These are phyloP conservation scores for Trimorus sp. DNA, from an alignment of 2,888 invertebrate species.

Conservation along the genomic window DNA sequence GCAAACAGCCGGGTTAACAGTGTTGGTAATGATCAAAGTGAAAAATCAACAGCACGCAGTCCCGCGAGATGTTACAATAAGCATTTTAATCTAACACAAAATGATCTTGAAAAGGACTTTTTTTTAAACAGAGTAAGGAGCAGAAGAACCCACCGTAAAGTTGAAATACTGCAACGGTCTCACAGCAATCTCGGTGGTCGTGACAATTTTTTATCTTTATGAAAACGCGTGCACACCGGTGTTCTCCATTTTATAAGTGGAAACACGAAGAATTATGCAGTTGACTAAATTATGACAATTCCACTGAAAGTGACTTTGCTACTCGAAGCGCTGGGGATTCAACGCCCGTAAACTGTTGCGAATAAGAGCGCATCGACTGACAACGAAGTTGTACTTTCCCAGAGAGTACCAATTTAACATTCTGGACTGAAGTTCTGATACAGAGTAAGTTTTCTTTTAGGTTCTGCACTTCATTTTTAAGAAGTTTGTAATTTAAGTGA, in stretches of 20 bases:
- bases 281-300: conserved; percentile 77
- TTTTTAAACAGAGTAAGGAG: conserved; percentile 23
- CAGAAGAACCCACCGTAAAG: conserved; percentile 68
- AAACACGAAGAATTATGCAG: conserved; percentile 78
- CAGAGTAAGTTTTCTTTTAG: conserved; percentile 42
- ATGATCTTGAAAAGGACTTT: conserved; percentile 25
- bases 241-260: conserved; percentile 75
- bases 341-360: conserved; percentile 49
- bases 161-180: conserved; percentile 71
- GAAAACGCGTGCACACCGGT: conserved; percentile 67
- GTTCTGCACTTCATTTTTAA: conserved; percentile 42
- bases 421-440: conserved; percentile 31
- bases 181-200: conserved; percentile 71
- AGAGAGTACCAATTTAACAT: too few relatives aligned
- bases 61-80: too few relatives aligned
- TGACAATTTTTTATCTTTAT: conserved; percentile 78
- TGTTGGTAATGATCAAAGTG: too few relatives aligned
- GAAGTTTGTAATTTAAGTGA: conserved; percentile 50
- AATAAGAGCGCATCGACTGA: conserved; percentile 29
- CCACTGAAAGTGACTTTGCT: conserved; percentile 66
- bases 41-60: too few relatives aligned
- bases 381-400: conserved; percentile 32
- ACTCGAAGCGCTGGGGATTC: conserved; percentile 49
- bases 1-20: too few relatives aligned
- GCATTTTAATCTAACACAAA: conserved; percentile 15